Evolutionary conservation across 2,797 vertebrate genomes (phyloP), one percentile per base, ranked within the genome.

Genomic region (Halcyon smyrnensis): DNA sequence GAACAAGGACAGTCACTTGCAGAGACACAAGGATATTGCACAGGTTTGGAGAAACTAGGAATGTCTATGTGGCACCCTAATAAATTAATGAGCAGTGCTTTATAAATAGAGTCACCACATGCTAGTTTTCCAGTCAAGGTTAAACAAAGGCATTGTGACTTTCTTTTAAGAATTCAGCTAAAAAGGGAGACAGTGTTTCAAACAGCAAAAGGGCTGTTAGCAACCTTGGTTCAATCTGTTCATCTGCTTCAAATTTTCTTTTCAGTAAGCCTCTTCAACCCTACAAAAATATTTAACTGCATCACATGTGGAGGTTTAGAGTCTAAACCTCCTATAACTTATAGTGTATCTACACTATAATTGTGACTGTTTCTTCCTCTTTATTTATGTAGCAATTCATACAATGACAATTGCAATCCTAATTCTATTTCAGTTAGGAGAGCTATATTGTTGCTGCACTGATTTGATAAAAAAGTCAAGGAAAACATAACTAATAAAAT

Each of bases 111-210:
- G 10, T n/a, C 32, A 68, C 36, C 20, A 28, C 51, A 51, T 53
- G 56, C 51, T 87, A 54, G 21, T 19, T 96, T 96, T 88, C 53
- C n/a, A 87, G 45, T 64, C 56, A 90, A 89, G 64, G 53, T 57
- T 85, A 83, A 92, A 71, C 48, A 43, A 84, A 90, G 74, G 82
- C 23, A 51, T 6, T 70, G 46, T 69, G 75, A 64, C 32, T 86
- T 80, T 50, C 20, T 81, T 81, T 67, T 45, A 70, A 85, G 39
- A 57, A 69, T 30, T 62, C 37, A 41, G 6, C 36, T 74, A 15
- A 67, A 86, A 84, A 62, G n/a, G 19, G 15, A 88, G 9, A 30
- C 41, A 50, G 10, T 46, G 21, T 79, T 90, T 95, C 46, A 70
- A 86, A 67, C 23, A 83, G 25, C 21, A 73, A 68, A 82, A 9